Evolutionary conservation across 2,797 vertebrate genomes (phyloP), one percentile per base, ranked within the genome.

Genomic region (Avahi laniger): DNA sequence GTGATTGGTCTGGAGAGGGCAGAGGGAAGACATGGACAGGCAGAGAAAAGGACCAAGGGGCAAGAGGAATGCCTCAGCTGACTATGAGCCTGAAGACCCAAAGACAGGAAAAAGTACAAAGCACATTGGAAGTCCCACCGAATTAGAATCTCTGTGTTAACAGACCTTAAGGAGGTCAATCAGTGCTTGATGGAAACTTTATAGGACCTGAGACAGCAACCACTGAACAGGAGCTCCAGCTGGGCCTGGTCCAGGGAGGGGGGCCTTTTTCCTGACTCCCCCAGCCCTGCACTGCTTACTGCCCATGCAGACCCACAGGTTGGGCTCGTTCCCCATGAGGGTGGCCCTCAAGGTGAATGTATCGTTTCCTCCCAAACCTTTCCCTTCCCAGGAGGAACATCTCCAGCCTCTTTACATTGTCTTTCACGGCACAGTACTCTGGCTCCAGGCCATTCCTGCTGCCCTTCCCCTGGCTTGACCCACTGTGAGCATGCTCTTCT

Each of bases 11-110:
- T 24, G 89, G 48, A 65, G 30, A 48, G 12, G 48, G 6, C 14
- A 15, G 28, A 38, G 20, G 22, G 30, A 4, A n/a, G 6, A 41
- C 2, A 3, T 1, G 28, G 2, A 5, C 2, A 28, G 78, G n/a
- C 12, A 63, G 35, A 79, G 75, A 80, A 46, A 13, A 13, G 38
- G 8, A 52, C 4, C 35, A 85, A n/a, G 46, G 26, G 24, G 46
- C 61, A 48, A 33, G 46, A 30, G 46, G 38, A 28, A 52, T n/a
- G 38, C 6, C 26, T 35, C 20, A 1, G 8, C 18, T 5, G 15
- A 17, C 63, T 26, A 10, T 2, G 46, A 30, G 24, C 12, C 2
- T 20, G 6, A 24, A 41, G 35, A 80, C 4, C 14, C 13, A 35
- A 69, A 50, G 80, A 22, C 1, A 30, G 38, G 38, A 54, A 50